Base-by-base conservation (phyloP, 2,113 vertebrate species). In the Atlantisia rogersi region DNA sequence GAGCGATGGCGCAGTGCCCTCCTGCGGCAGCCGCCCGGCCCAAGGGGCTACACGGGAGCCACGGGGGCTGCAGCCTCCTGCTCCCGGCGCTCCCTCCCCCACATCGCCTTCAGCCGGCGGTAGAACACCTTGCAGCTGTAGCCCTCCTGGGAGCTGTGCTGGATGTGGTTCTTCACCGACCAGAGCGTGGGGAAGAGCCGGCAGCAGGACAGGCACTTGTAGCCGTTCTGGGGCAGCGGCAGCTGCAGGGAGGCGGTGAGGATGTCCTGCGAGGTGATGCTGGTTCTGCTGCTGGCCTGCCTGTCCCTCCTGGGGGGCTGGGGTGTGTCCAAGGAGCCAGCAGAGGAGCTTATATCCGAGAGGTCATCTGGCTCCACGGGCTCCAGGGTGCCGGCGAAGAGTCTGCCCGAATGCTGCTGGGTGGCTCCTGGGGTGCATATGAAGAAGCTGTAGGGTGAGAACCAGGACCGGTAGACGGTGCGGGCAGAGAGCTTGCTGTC, bases 391-490 rank as follows among this genome's bases (percentile, higher is more conserved):
- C 75, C 37, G 8, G 44, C 48, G 11, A 67, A 89, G 48, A 90
- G 58, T 82, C 76, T 29, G 44, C n/a, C n/a, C 28, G 22, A 22
- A 20, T 79, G 83, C 59, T 71, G 39, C 24, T 52, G 65, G 52
- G 50, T 14, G 1, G 69, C 90, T 84, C 5, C 86, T 63, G 86
- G 52, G 7, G 62, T 62, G 68, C 62, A 55, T 21, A 75, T 69
- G 3, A 97, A 96, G 94, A 96, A 97, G 95, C 96, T 98, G 78
- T 97, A 97, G 18, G 97, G 97, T 3, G 97, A 98, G 90, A 91
- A 96, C 96, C 95, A 97, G 86, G 97, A 96, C 74, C 94, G 89
- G 86, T 96, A 97, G 94, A 97, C 76, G 65, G 70, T 94, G 28
- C 14, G 22, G 59, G 82, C 53, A 60, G 85, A 75, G 42, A 90